Conservation (phyloP, 2,113 vertebrate genomes). For the Merops nubicus region DNA sequence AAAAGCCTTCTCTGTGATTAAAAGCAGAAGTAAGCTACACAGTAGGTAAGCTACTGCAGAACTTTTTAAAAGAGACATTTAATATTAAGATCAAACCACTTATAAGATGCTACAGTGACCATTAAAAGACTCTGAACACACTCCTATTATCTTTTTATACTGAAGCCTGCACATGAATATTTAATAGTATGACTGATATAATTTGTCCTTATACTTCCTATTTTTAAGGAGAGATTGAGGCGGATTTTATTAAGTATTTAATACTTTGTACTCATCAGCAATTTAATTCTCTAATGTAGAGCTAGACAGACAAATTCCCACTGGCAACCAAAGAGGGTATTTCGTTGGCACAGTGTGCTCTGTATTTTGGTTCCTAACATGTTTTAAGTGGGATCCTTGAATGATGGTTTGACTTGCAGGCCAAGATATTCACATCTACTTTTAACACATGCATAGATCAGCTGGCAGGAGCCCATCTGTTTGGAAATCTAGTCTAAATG, state of each 20-base stretch:
- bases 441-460: not conserved
- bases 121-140: not conserved
- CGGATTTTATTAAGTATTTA: slow-evolving; percentile 20
- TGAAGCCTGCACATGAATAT: slow-evolving; percentile 1
- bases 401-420: not conserved
- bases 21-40: not conserved
- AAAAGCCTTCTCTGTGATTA: not conserved
- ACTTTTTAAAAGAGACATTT: not conserved
- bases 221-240: not conserved
- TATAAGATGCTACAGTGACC: not conserved
- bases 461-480: not conserved
- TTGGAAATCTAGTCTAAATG: not conserved
- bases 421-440: not conserved
- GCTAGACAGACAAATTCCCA: not conserved
- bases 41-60: not conserved
- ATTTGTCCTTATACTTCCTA: not conserved
- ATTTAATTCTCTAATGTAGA: not conserved
- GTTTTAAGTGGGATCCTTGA: not conserved
- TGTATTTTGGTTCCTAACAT: not conserved
- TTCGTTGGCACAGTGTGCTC: fast-evolving
- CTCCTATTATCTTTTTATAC: not conserved
- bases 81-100: not conserved
- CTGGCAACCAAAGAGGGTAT: not conserved
- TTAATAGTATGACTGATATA: not conserved
- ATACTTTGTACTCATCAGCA: not conserved